Evolutionary conservation across 2,888 invertebrate species (phyloP), one percentile per base, ranked within the genome.

Genomic region (Acrobasis consociella): DNA sequence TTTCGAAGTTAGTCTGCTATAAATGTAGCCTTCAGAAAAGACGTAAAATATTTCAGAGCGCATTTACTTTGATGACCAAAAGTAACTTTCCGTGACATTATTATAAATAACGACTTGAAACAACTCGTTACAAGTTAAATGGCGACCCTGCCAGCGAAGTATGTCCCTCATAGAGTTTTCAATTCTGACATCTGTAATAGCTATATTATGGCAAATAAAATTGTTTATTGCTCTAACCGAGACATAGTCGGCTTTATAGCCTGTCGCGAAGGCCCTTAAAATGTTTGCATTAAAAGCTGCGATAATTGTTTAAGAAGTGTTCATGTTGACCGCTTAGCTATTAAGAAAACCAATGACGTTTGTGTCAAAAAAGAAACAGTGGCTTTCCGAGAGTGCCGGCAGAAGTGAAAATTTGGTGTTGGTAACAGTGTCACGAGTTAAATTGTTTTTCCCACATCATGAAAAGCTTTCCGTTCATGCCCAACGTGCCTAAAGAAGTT

Each of bases 41-140:
- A 56, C 56, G 56, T 56, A 46, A 56, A 56, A 56, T 56, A 56
- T 56, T 56, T 56, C 56, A 42, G 22, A 17, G 56, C 56, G 56
- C 56, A 17, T 56, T 56, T 56, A 56, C 42, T 56, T 56, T 56
- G 56, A 56, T 56, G 56, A 17, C 56, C 42, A 5, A 52, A 55
- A 55, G 55, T 55, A 38, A 53, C 53, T 53, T 53, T 53, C 37
- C 37, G 13, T 31, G 55, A 55, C 55, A 55, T 39, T 55, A 55
- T 55, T 55, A 55, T 55, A 55, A 39, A 55, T 55, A 55, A 55
- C 39, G 55, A 55, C 55, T 55, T 55, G 55, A 10, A 39, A 39
- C 39, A 55, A 55, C 56, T 56, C 56, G 56, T 56, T 56, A 56
- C 15, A 42, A 56, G 56, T 56, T 56, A 56, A 56, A 56, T 42